phyloP scores from a whole-genome alignment of 2,113 vertebrate species.

The Bombycilla garrulus region DNA sequence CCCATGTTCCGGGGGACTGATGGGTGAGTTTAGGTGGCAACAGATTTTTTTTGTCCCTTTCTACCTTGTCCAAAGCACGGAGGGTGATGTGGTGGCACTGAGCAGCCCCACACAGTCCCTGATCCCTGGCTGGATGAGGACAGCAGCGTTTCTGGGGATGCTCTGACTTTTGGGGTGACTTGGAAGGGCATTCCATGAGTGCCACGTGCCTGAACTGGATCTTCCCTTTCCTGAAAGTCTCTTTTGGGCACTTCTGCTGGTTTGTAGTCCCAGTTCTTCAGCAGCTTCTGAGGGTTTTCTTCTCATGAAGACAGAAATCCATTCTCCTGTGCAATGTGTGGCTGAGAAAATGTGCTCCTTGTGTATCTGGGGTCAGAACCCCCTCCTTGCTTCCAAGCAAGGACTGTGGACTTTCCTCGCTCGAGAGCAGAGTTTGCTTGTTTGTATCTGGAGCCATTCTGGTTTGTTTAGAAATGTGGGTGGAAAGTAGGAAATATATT shows the following conservation, averaged over 20 bases:
- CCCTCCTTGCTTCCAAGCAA: neutral
- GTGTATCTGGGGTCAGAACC: neutral
- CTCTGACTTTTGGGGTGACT: fast-evolving
- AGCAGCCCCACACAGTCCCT: neutral
- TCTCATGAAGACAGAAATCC: neutral
- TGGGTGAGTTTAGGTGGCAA: neutral
- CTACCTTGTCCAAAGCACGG: neutral
- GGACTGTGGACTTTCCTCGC: neutral
- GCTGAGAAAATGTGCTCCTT: neutral
- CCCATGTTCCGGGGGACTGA: neutral
- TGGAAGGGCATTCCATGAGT: neutral
- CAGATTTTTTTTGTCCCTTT: neutral
- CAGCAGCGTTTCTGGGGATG: fast-evolving
- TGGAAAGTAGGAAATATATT: neutral
- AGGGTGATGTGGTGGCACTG: neutral
- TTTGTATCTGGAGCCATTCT: neutral
- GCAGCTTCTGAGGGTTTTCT: neutral
- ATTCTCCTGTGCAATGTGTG: neutral
- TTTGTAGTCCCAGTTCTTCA: neutral
- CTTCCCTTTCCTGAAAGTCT: neutral
- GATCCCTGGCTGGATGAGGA: neutral
- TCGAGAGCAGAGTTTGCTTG: neutral
- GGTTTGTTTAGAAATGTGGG: neutral
- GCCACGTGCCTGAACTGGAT: neutral
- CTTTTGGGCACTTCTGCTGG: neutral